Conservation (phyloP, 2,888 invertebrate species). For the Drosophila recens region DNA sequence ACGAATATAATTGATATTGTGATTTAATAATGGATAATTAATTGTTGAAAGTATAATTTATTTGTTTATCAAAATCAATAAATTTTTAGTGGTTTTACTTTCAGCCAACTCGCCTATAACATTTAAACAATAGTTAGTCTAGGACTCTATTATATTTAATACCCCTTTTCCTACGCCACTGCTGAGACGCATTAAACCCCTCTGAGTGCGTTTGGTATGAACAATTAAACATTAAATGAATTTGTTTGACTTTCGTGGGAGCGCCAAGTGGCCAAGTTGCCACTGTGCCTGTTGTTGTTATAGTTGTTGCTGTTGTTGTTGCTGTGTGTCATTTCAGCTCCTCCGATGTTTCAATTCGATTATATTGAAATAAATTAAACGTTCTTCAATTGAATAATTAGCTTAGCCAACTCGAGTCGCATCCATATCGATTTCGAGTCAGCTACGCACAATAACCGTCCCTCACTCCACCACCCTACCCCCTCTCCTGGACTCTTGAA, state of each 20-base stretch:
- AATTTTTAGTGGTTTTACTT: too few species aligned
- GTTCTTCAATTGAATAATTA: slow-evolving; percentile 82
- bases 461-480: neutral
- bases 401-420: slow-evolving; percentile 39
- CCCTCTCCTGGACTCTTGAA: neutral
- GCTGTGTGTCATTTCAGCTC: slow-evolving; percentile 30
- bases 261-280: slow-evolving; percentile 61
- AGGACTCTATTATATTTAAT: neutral
- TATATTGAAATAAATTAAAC: slow-evolving; percentile 82
- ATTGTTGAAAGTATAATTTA: too few species aligned
- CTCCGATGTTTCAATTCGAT: slow-evolving; percentile 83
- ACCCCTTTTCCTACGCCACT: slow-evolving; percentile 24
- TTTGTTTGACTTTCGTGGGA: slow-evolving; percentile 81
- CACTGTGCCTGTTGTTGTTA: slow-evolving; percentile 29
- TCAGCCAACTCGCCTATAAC: too few species aligned
- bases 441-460: slow-evolving; percentile 17
- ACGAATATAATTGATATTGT: too few species aligned
- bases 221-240: slow-evolving; percentile 75
- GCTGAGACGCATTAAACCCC: slow-evolving; percentile 18
- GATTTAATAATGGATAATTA: too few species aligned
- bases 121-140: neutral
- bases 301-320: slow-evolving; percentile 28
- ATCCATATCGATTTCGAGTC: slow-evolving; percentile 57
- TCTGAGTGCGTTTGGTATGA: slow-evolving; percentile 30
- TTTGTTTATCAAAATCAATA: too few species aligned